Evolutionary conservation across 2,888 invertebrate species (phyloP), one percentile per base, ranked within the genome.

Genomic region (Agrotis puta): DNA sequence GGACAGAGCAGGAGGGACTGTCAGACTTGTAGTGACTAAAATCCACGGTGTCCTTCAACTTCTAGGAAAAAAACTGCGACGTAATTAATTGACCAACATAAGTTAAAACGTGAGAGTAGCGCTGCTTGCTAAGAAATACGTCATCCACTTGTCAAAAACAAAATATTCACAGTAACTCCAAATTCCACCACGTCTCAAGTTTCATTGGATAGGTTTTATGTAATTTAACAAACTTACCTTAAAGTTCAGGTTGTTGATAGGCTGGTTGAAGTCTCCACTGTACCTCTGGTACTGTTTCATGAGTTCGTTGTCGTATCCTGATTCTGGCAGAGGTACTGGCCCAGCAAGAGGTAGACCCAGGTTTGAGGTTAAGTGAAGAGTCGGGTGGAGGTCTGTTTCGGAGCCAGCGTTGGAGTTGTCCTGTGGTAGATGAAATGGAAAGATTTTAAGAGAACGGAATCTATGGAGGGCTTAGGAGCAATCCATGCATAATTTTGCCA

Each of bases 231-330:
- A 16, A 45, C 45, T 16, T 54, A 94, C 96, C 97, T 97, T 96
- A 93, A 97, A 94, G 83, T 94, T 92, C 47, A 95, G 80, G 77
- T 90, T 92, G 47, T 82, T 93, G 18, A 97, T 97, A 6, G 98
- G 97, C 81, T 98, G 98, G 79, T 97, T 97, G 90, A 98, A 98
- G 88, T 98, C 98, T 2, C 97, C 97, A 64, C 98, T 97, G 89
- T 97, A 98, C 81, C 97, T 91, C 81, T 95, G 94, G 67, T 94
- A 95, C 66, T 93, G 93, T 62, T 94, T 95, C 92, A 96, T 94
- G 39, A 95, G 87, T 54, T 95, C 94, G 53, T 94, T 94, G 50
- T 97, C 97, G 74, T 97, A 97, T 70, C 97, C 97, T 78, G 97
- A 96, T 53, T 97, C 96, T 48, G 97, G 97, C 80, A 98, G 96